These are phyloP conservation scores for Sipha maydis DNA, from an alignment of 2,888 invertebrate species.

Conservation along the genomic window DNA sequence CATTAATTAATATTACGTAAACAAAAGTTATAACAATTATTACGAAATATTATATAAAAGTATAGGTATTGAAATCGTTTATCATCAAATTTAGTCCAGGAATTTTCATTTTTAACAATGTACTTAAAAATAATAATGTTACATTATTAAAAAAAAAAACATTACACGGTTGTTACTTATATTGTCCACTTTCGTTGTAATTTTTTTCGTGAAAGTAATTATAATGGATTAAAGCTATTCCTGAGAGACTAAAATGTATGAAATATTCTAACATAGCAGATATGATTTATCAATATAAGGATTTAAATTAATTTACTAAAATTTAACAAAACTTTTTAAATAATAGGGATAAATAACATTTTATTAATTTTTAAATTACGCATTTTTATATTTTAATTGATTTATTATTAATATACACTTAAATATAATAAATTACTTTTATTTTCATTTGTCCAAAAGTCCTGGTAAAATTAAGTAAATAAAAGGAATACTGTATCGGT, in stretches of 20 bases:
- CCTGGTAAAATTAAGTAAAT: too few species aligned
- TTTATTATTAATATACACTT: too few species aligned
- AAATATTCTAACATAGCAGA: neutral
- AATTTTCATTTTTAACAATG: slow-evolving; percentile 15
- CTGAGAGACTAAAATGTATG: neutral
- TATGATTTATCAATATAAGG: neutral
- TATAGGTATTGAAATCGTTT: neutral
- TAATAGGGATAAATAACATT: too few species aligned
- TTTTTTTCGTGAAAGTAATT: neutral
- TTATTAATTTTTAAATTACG: too few species aligned
- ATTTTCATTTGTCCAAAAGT: too few species aligned
- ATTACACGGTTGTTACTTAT: neutral
- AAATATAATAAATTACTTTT: too few species aligned
- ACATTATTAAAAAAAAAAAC: slow-evolving; percentile 37
- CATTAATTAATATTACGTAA: slow-evolving; percentile 3
- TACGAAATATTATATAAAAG: neutral
- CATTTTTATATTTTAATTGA: too few species aligned
- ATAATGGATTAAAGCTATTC: neutral
- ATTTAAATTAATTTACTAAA: too few species aligned
- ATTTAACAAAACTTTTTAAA: too few species aligned
- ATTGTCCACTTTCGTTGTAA: neutral
- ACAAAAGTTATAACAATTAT: neutral
- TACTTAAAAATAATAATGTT: slow-evolving; percentile 11
- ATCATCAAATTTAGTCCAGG: neutral
- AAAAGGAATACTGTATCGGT: too few species aligned